phyloP scores from a whole-genome alignment of 2,888 invertebrate genomes.

The Lagria hirta region DNA sequence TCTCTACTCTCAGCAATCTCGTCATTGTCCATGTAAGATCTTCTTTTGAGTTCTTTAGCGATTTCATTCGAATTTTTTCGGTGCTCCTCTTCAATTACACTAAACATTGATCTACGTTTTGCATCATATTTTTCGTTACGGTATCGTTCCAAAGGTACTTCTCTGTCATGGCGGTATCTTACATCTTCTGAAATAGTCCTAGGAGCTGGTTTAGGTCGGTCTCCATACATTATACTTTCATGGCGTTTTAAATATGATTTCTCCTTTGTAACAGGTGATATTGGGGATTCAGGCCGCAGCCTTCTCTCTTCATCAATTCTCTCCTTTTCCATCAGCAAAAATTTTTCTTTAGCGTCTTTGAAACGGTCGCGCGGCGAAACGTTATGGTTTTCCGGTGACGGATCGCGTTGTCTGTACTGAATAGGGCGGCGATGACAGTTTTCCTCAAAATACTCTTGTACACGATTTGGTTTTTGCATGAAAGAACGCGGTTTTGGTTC shows the following conservation, averaged over 20 bases:
- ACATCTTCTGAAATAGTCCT: slow-evolving; percentile 42
- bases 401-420: slow-evolving; percentile 46
- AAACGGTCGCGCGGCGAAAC: slow-evolving; percentile 76
- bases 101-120: slow-evolving; percentile 53
- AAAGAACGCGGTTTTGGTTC: slow-evolving; percentile 16
- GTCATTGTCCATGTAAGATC: slow-evolving; percentile 52
- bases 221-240: slow-evolving; percentile 37
- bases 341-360: slow-evolving; percentile 85
- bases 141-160: slow-evolving; percentile 32
- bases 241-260: slow-evolving; percentile 43
- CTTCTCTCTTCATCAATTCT: slow-evolving; percentile 53
- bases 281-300: slow-evolving; percentile 39
- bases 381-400: slow-evolving; percentile 56
- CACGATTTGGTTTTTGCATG: not conserved
- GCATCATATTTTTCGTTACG: slow-evolving; percentile 46
- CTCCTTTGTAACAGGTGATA: slow-evolving; percentile 41
- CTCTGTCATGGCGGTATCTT: slow-evolving; percentile 36
- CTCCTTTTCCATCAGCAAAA: slow-evolving; percentile 75
- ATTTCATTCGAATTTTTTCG: slow-evolving; percentile 54
- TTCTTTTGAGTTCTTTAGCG: slow-evolving; percentile 55
- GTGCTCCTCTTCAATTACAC: slow-evolving; percentile 54
- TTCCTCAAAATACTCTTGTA: slow-evolving; percentile 16
- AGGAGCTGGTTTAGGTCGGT: slow-evolving; percentile 47
- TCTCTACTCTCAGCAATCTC: slow-evolving; percentile 36
- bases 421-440: slow-evolving; percentile 20